Percentiles rank a stretch among this genome's conserved stretches.
phyloP scores from a whole-genome alignment of 2,888 invertebrate species.

The Apodemia duryi region DNA sequence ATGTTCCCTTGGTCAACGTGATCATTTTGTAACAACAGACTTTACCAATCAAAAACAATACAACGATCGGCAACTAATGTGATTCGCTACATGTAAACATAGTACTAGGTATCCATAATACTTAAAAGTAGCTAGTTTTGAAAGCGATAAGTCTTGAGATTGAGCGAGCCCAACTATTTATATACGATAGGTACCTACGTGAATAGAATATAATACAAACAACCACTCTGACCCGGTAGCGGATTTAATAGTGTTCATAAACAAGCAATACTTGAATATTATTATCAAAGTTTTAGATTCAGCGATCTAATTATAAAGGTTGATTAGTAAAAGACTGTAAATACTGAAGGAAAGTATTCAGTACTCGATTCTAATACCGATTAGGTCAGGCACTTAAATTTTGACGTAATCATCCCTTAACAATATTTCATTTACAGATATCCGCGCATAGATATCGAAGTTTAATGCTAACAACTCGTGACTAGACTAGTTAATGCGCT shows the following conservation, averaged over 20 bases:
- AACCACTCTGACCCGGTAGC: slow-evolving; percentile 42
- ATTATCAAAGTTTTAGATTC: too few relatives aligned
- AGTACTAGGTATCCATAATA: slow-evolving; percentile 65
- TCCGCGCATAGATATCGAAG: too few relatives aligned
- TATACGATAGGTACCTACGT: slow-evolving; percentile 52
- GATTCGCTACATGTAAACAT: slow-evolving; percentile 67
- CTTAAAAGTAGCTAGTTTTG: slow-evolving; percentile 66
- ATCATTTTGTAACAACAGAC: slow-evolving; percentile 55
- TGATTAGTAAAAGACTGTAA: too few relatives aligned
- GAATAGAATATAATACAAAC: slow-evolving; percentile 56
- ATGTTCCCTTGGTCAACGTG: slow-evolving; percentile 58
- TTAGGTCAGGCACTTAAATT: too few relatives aligned
- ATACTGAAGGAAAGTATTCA: too few relatives aligned
- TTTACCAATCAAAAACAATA: slow-evolving; percentile 62
- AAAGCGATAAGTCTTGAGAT: slow-evolving; percentile 75
- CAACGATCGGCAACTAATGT: slow-evolving; percentile 67
- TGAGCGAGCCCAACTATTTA: slow-evolving; percentile 71
- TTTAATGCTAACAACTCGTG: too few relatives aligned
- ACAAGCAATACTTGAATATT: slow-evolving; percentile 8
- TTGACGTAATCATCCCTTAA: too few relatives aligned
- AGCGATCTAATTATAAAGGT: too few relatives aligned
- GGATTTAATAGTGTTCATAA: slow-evolving; percentile 36
- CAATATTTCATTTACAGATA: too few relatives aligned
- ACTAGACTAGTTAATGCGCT: too few relatives aligned
- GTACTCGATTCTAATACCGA: too few relatives aligned